Evolutionary conservation across 2,888 invertebrate genomes (phyloP).

Genomic region (Uloborus plumipes): DNA sequence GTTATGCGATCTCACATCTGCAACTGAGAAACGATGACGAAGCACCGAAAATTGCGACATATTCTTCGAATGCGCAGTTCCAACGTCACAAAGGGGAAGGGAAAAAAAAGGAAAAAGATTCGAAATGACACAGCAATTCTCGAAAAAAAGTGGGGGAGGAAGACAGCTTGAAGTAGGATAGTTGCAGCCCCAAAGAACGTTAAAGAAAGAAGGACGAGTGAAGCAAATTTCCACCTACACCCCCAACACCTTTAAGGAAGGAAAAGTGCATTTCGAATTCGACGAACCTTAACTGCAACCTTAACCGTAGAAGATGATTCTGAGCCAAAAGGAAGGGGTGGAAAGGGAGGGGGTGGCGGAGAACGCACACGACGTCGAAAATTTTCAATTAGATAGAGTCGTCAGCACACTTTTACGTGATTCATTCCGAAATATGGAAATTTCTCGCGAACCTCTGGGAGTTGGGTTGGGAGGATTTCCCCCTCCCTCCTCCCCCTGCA

Average conservation of each 20-base stretch:
- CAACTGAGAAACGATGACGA: slow-evolving; percentile 42
- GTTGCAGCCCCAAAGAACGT: background rate
- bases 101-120: slow-evolving; percentile 14
- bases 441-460: slow-evolving; percentile 49
- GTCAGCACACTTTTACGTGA: slow-evolving; percentile 55
- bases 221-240: slow-evolving; percentile 41
- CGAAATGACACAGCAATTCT: slow-evolving; percentile 60
- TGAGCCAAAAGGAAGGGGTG: slow-evolving; percentile 22
- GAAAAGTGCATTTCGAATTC: slow-evolving; percentile 52
- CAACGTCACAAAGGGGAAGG: slow-evolving; percentile 9
- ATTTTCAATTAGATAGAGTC: slow-evolving; percentile 65
- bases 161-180: slow-evolving; percentile 1
- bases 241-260: background rate
- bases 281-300: slow-evolving; percentile 61
- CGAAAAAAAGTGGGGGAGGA: slow-evolving; percentile 5
- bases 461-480: background rate
- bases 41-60: slow-evolving; percentile 14
- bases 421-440: slow-evolving; percentile 63
- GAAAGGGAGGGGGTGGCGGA: background rate
- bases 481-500: too few species aligned
- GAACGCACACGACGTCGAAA: slow-evolving; percentile 53
- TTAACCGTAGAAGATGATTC: slow-evolving; percentile 63
- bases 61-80: slow-evolving; percentile 33
- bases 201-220: slow-evolving; percentile 20
- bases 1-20: slow-evolving; percentile 54